Base-by-base conservation (phyloP, 2,888 invertebrate species). In the Patella caerulea region DNA sequence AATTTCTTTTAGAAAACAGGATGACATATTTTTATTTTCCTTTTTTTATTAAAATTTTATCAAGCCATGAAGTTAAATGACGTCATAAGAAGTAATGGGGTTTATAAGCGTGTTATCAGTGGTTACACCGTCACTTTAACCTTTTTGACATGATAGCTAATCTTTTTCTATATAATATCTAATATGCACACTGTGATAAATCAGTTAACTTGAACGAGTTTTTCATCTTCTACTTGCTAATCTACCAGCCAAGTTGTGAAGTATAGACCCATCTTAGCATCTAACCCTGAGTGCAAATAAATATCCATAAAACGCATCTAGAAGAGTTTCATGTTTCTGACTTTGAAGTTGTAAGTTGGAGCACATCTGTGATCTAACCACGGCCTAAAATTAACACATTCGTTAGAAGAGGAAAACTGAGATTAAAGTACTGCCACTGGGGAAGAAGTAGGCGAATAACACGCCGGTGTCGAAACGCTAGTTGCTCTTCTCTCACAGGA, bases 141-240 rank as follows among this genome's bases (percentile, higher is more conserved):
- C 65, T 65, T 65, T 24, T 24, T 65, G 65, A 65, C 24, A 65
- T 65, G 65, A 65, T 65, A 65, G 65, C 65, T 65, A 65, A 65
- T 65, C 65, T 65, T 24, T 19, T 65, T 11, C 19, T 65, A 65
- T 65, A 65, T 65, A 24, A 65, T 19, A 65, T 65, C 65, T 65
- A 65, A 65, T 65, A 65, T 65, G 65, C 65, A 65, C 65, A 65
- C 65, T 65, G 24, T 65, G 65, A 65, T 65, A 65, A 65, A 65
- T 24, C 19, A 65, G 65, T 24, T 65, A 24, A 65, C 24, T 65
- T 65, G 24, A 65, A 65, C 65, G 24, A 65, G 65, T 65, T 65
- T 65, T 65, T 65, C 65, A 65, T 65, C 65, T 65, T 24, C 24
- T 65, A 11, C 65, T 65, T 65, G 65, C 65, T 65, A 65, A 65